These are phyloP conservation scores for Sitta carolinensis DNA, from an alignment of 2,797 vertebrate genomes.

Conservation along the genomic window DNA sequence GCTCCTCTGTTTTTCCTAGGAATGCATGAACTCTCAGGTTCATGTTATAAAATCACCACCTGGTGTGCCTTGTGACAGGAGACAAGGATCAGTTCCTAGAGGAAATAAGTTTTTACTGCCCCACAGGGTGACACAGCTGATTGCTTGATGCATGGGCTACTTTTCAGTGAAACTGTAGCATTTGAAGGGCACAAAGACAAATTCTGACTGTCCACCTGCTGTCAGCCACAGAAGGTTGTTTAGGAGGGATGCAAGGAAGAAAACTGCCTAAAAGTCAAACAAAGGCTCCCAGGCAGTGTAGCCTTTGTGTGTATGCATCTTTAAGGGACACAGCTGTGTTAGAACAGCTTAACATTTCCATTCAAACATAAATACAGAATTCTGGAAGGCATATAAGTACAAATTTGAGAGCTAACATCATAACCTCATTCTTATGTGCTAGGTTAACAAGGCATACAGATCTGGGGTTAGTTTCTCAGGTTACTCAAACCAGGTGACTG, in stretches of 20 bases:
- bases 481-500: not conserved
- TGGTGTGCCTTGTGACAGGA: not conserved
- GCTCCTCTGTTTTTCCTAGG: not conserved
- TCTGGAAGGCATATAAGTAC: not conserved
- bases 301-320: not conserved
- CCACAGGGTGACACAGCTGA: accelerated
- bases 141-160: not conserved
- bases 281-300: not conserved
- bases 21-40: not conserved
- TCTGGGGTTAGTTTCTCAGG: not conserved
- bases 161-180: not conserved
- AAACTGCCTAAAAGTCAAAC: not conserved
- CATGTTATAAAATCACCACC: not conserved
- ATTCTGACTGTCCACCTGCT: not conserved
- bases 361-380: not conserved
- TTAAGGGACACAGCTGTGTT: not conserved
- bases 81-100: not conserved
- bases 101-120: not conserved
- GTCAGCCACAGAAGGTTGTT: not conserved
- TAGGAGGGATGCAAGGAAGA: not conserved
- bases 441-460: not conserved
- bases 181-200: not conserved
- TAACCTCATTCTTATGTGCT: not conserved
- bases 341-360: not conserved
- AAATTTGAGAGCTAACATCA: not conserved